Base-by-base conservation (phyloP, 2,113 vertebrate species). In the Ailurus styani region DNA sequence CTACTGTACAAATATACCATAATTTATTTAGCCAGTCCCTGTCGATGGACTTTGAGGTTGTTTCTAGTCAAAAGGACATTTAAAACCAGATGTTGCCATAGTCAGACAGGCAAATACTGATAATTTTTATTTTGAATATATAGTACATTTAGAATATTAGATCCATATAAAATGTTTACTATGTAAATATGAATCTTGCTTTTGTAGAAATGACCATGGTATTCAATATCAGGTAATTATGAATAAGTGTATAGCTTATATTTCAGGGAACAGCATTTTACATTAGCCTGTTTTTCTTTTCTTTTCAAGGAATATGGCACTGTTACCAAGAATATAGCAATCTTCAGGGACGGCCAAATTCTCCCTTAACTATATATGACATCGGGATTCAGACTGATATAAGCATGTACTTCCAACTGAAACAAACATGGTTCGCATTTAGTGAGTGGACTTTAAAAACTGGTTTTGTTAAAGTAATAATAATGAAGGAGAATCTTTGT, bases 351-450 rank as follows among this genome's bases (percentile, higher is more conserved):
- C 99, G 99, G 92, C 98, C 99, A 23, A 98, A 98, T 23, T 98
- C 99, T 84, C 98, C 99, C 5, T 95, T 99, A 94, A 99, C 99
- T 94, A 97, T 99, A 95, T 99, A 99, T 21, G 99, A 99, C 57
- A 98, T 99, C 20, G 99, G 99, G 85, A 99, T 99, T 97, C 99
- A 99, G 98, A 99, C 99, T 18, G 99, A 99, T 97, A 98, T 99
- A 98, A 98, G 98, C 84, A 97, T 99, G 90, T 99, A 99, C 97
- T 99, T 99, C 94, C 98, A 99, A 78, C 98, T 99, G 98, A 99
- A 99, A 86, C 99, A 99, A 97, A 99, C 99, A 10, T 99, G 99
- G 99, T 98, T 99, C 84, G 94, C 99, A 75, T 99, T 99, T 98
- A 99, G 99, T 99, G 98, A 99, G 99, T 99, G 95, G 83, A 75